Conservation (phyloP, 2,888 invertebrate species). For the Agrotis exclamationis region DNA sequence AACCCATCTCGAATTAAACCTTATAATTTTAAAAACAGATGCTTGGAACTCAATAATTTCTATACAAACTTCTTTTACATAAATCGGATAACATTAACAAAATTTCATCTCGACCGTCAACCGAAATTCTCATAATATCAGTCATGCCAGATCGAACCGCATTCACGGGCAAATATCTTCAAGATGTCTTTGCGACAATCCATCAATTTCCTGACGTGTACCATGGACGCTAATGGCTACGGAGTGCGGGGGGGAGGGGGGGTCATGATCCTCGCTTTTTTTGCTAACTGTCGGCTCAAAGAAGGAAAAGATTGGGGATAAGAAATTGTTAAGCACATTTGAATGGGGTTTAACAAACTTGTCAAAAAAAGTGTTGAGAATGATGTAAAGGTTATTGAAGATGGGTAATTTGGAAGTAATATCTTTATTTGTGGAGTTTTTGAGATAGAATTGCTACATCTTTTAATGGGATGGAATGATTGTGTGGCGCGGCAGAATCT, state of each 20-base stretch:
- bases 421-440: conserved; percentile 20
- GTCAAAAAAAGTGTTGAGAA: conserved; percentile 46
- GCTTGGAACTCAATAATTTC: too few relatives aligned
- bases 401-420: conserved; percentile 34
- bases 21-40: too few relatives aligned
- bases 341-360: conserved; percentile 50
- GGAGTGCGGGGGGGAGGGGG: conserved; percentile 37
- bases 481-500: conserved; percentile 4
- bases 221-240: conserved; percentile 68
- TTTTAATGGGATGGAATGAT: background rate
- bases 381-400: conserved; percentile 28
- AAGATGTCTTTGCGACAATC: conserved; percentile 63
- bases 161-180: conserved; percentile 60
- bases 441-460: background rate
- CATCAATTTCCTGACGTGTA: conserved; percentile 71
- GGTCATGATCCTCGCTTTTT: conserved; percentile 61
- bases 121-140: conserved; percentile 26
- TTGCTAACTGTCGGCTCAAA: conserved; percentile 52
- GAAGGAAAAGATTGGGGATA: conserved; percentile 56
- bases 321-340: conserved; percentile 52
- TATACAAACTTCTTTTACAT: background rate
- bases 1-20: too few relatives aligned
- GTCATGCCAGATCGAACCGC: conserved; percentile 37
- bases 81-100: background rate
- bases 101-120: conserved; percentile 10